These are phyloP conservation scores for Hoplodrina ambigua DNA, from an alignment of 2,888 invertebrate genomes.

Conservation along the genomic window DNA sequence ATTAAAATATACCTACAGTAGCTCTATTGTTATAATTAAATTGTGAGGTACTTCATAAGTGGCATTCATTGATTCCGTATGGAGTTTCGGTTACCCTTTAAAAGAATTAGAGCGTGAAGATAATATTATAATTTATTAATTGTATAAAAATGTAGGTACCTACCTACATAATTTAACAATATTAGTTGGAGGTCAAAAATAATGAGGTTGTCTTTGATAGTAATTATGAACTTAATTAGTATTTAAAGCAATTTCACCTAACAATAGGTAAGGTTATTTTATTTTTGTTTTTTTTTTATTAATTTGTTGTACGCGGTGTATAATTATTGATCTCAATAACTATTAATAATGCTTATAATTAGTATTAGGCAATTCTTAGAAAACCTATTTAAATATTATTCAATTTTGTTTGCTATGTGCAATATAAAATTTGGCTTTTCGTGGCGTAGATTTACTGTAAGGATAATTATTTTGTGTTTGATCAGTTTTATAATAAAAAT, in stretches of 20 bases:
- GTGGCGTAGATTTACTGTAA: background rate
- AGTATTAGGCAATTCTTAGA: no score
- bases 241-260: background rate
- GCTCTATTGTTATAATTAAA: no score
- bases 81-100: background rate
- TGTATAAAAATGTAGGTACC: background rate
- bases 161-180: background rate
- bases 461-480: background rate
- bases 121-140: slow-evolving; percentile 6
- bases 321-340: no score
- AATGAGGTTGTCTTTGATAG: slow-evolving; percentile 1
- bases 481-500: slow-evolving; percentile 13
- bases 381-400: no score
- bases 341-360: no score
- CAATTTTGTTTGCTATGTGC: no score
- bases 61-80: background rate
- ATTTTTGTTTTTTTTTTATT: background rate
- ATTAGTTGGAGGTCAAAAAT: slow-evolving; percentile 12
- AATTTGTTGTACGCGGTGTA: no score
- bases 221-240: slow-evolving; percentile 1
- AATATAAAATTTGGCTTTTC: background rate
- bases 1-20: no score
- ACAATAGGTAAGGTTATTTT: background rate
- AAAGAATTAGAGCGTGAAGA: slow-evolving; percentile 52
- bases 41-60: background rate